These are phyloP conservation scores for Drosophila setifemur DNA, from an alignment of 1,140 invertebrate genomes.

Conservation along the genomic window DNA sequence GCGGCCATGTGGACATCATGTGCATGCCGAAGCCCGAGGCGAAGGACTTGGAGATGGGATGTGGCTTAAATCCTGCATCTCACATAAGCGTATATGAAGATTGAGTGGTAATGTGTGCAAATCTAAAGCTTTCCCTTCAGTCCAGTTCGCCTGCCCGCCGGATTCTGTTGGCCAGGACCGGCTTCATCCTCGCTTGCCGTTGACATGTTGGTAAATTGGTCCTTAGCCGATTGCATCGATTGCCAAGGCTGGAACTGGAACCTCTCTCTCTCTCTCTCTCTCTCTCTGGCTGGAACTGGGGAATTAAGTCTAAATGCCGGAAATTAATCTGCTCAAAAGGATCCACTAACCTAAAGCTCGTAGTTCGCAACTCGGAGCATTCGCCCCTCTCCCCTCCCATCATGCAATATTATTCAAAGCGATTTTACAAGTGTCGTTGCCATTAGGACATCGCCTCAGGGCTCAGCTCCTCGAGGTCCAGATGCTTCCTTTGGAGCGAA, in stretches of 20 bases:
- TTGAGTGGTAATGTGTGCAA: slow-evolving; percentile 80
- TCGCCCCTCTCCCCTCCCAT: slow-evolving; percentile 1
- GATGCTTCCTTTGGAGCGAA: slow-evolving; percentile 14
- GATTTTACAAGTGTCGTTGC: slow-evolving; percentile 76
- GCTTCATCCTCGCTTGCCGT: slow-evolving; percentile 43
- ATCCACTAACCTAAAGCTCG: slow-evolving; percentile 18
- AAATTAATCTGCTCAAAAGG: slow-evolving; percentile 72
- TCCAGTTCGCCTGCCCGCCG: neutral
- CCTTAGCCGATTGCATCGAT: slow-evolving; percentile 79
- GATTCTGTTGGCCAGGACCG: too few species aligned
- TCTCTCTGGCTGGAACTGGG: slow-evolving; percentile 44
- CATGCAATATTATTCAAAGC: slow-evolving; percentile 75
- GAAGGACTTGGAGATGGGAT: slow-evolving; percentile 19
- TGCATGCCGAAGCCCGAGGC: slow-evolving; percentile 45
- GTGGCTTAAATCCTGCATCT: slow-evolving; percentile 55
- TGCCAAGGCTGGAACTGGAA: slow-evolving; percentile 8
- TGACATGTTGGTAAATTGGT: slow-evolving; percentile 79
- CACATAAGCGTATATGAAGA: slow-evolving; percentile 55
- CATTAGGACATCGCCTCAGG: slow-evolving; percentile 64
- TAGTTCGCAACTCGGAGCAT: neutral
- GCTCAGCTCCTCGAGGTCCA: slow-evolving; percentile 1
- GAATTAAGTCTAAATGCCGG: slow-evolving; percentile 74
- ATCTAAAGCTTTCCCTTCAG: slow-evolving; percentile 60
- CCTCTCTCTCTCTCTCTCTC: too few species aligned
- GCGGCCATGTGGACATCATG: slow-evolving; percentile 77